phyloP scores from a whole-genome alignment of 1,140 invertebrate genomes.

The Zaprionus lachaisei region DNA sequence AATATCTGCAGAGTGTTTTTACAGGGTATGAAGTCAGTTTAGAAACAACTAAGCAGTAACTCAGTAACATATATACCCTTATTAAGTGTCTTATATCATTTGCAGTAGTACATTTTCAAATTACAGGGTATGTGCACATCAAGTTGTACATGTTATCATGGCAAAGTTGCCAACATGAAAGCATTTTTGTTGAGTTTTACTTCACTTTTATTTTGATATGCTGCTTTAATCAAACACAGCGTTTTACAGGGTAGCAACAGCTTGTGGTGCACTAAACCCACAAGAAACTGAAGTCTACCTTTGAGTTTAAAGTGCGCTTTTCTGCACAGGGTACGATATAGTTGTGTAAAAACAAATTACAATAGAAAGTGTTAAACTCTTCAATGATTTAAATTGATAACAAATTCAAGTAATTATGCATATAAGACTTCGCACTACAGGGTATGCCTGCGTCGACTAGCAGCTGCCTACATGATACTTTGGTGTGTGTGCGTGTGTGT shows the following conservation, averaged over 20 bases:
- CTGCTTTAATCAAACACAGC: conserved; percentile 1
- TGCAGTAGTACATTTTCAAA: no score
- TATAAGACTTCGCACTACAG: background rate
- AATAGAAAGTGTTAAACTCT: background rate
- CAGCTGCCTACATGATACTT: background rate
- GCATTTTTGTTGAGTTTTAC: background rate
- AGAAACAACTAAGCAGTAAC: no score
- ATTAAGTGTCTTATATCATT: no score
- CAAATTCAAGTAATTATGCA: background rate
- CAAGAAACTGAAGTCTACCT: background rate
- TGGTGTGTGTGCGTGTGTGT: background rate
- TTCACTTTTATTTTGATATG: conserved; percentile 1
- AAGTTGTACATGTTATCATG: background rate
- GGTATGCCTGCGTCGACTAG: background rate
- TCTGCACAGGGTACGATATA: background rate
- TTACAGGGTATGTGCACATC: conserved; percentile 13
- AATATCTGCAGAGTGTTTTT: no score
- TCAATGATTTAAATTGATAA: background rate
- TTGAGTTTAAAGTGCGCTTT: background rate
- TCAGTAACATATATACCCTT: no score
- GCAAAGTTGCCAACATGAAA: conserved; percentile 4
- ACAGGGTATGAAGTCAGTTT: background rate
- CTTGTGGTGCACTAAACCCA: background rate
- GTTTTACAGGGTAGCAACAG: background rate
- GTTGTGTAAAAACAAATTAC: background rate